These are phyloP conservation scores for Poecile montanus DNA, from an alignment of 2,797 vertebrate genomes.

Conservation along the genomic window DNA sequence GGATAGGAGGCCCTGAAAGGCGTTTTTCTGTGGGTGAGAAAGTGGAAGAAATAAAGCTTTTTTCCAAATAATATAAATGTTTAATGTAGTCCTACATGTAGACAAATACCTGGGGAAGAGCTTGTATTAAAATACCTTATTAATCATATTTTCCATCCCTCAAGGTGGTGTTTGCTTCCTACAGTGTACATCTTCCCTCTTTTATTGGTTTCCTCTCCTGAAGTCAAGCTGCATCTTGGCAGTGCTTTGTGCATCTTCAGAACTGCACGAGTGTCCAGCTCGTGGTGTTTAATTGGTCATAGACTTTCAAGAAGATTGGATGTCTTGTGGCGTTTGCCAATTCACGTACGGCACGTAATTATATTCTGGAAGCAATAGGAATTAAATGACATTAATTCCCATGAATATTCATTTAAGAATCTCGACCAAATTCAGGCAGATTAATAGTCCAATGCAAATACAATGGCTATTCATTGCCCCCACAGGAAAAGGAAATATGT, in stretches of 20 bases:
- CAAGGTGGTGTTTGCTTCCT: neutral
- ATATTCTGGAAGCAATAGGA: slow-evolving; percentile 56
- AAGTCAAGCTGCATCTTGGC: neutral
- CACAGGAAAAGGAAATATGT: slow-evolving; percentile 47
- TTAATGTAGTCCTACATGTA: neutral
- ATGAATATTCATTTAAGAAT: slow-evolving; percentile 63
- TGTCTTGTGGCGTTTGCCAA: slow-evolving; percentile 42
- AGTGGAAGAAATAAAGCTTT: neutral
- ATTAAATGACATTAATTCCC: slow-evolving; percentile 56
- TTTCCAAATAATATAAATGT: neutral
- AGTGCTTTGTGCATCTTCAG: neutral
- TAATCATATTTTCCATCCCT: neutral
- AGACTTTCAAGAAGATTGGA: slow-evolving; percentile 11
- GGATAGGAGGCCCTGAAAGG: neutral
- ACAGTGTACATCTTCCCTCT: neutral
- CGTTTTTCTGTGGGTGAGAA: neutral
- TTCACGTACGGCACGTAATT: slow-evolving; percentile 2
- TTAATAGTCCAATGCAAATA: slow-evolving; percentile 33
- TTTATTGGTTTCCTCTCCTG: neutral
- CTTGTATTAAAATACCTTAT: neutral
- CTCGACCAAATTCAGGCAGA: slow-evolving; percentile 49
- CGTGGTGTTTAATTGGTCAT: neutral
- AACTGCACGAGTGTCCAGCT: neutral
- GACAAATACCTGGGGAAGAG: neutral
- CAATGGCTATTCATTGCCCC: slow-evolving; percentile 36